A percentile compares a stretch with the other conserved stretches of the same genome.
phyloP scores from a whole-genome alignment of 2,113 vertebrate species.

The Otis tarda region DNA sequence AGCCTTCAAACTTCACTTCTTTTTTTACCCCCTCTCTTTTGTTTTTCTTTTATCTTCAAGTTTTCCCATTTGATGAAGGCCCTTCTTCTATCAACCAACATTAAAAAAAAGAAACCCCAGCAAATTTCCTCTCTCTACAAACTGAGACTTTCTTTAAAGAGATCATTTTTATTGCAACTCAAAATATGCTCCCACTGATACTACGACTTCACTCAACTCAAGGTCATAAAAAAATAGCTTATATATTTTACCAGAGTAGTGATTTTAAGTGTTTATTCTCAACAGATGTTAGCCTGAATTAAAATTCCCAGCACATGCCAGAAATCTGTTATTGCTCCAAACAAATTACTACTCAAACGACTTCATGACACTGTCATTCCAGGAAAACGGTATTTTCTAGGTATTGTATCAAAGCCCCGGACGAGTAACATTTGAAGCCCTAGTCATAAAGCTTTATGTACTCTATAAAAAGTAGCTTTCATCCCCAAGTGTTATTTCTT shows the following conservation, averaged over 20 bases:
- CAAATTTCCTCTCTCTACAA: background rate
- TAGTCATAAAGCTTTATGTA: background rate
- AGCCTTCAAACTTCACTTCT: background rate
- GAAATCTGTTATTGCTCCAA: conserved; percentile 6
- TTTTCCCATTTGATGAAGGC: background rate
- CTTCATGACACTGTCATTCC: background rate
- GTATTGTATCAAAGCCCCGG: background rate
- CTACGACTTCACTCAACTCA: background rate
- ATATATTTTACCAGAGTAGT: conserved; percentile 16
- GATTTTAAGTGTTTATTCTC: conserved; percentile 39
- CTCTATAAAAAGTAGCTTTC: background rate
- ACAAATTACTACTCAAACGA: background rate
- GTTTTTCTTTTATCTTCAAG: background rate
- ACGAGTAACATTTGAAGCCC: background rate
- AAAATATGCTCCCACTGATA: background rate
- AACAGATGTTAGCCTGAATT: conserved; percentile 9
- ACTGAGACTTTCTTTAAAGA: background rate
- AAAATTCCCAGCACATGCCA: background rate
- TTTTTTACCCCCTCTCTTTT: fast-evolving
- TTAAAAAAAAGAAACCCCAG: background rate
- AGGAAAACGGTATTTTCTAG: background rate
- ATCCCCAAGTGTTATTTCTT: background rate
- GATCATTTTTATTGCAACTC: background rate
- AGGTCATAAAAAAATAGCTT: background rate
- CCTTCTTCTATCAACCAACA: background rate